Evolutionary conservation across 2,888 invertebrate species (phyloP).

Genomic region (Ectropis crepuscularia): DNA sequence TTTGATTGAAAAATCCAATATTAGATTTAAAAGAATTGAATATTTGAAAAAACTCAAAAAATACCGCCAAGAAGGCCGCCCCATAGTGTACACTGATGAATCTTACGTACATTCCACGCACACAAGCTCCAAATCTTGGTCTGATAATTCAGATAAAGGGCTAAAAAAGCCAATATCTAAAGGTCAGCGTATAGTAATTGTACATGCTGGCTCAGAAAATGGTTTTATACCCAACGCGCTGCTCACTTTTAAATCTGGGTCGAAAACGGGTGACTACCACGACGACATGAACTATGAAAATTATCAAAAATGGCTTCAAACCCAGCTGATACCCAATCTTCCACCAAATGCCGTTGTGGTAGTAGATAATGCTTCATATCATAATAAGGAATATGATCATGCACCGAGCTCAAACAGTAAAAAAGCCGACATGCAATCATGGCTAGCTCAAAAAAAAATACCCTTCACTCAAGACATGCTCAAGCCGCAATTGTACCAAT

Average conservation of each 20-base stretch:
- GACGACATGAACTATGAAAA: too few species aligned
- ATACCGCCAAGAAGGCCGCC: slow-evolving; percentile 28
- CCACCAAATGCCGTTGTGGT: slow-evolving; percentile 8
- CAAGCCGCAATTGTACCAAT: slow-evolving; percentile 1
- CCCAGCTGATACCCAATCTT: slow-evolving; percentile 12
- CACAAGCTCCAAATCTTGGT: neutral
- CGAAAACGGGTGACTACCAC: neutral
- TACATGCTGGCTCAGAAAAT: neutral
- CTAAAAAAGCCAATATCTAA: slow-evolving; percentile 8
- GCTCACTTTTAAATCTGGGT: neutral
- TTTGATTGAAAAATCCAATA: slow-evolving; percentile 27
- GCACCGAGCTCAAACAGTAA: neutral
- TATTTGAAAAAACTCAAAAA: slow-evolving; percentile 34
- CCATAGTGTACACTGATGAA: slow-evolving; percentile 35
- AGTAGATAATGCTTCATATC: slow-evolving; percentile 14
- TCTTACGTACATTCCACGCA: slow-evolving; percentile 22
- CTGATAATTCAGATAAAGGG: neutral
- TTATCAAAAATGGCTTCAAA: slow-evolving; percentile 5
- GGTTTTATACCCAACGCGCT: neutral
- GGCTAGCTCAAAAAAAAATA: neutral
- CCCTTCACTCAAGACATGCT: neutral
- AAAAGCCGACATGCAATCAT: neutral
- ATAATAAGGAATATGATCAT: neutral
- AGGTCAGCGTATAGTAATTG: neutral
- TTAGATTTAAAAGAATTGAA: slow-evolving; percentile 35